A percentile compares a stretch with the other conserved stretches of the same genome.
Conservation (phyloP, 2,888 invertebrate genomes). For the Eugnorisma glareosa region DNA sequence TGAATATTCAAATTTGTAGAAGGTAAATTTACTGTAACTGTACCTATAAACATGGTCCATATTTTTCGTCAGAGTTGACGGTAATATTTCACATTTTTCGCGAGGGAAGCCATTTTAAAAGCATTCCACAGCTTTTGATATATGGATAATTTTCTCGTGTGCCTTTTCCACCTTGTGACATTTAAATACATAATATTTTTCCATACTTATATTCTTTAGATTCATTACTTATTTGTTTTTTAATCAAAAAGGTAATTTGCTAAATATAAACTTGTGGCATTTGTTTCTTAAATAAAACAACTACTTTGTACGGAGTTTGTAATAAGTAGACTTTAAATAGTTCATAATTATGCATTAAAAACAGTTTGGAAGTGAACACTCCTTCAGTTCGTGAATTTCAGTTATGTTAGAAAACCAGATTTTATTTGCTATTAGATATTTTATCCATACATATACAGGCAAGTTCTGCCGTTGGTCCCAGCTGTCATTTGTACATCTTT, state of each 20-base stretch:
- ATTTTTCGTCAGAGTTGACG: slow-evolving; percentile 73
- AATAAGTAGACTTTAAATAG: not conserved
- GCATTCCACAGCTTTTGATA: slow-evolving; percentile 69
- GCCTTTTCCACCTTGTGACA: slow-evolving; percentile 45
- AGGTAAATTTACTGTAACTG: slow-evolving; percentile 48
- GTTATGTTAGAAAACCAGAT: not conserved
- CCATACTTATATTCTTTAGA: slow-evolving; percentile 9
- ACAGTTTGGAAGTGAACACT: not conserved
- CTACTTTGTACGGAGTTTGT: slow-evolving; percentile 7
- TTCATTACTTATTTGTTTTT: slow-evolving; percentile 25
- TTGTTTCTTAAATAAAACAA: slow-evolving; percentile 1
- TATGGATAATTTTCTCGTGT: slow-evolving; percentile 66
- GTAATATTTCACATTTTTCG: slow-evolving; percentile 72
- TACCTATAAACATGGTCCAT: slow-evolving; percentile 51
- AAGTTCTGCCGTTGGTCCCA: too few species aligned
- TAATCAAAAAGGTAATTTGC: slow-evolving; percentile 11
- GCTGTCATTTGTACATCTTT: too few species aligned
- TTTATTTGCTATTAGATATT: not conserved
- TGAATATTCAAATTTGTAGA: slow-evolving; percentile 68
- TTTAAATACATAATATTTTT: slow-evolving; percentile 24
- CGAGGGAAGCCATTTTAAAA: slow-evolving; percentile 69
- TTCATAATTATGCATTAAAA: slow-evolving; percentile 11
- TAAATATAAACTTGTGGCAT: not conserved
- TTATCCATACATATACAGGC: too few species aligned
- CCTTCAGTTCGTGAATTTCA: not conserved